Evolutionary conservation across 2,888 invertebrate species (phyloP), one percentile per base, ranked within the genome.

Genomic region (Syrphus vitripennis): DNA sequence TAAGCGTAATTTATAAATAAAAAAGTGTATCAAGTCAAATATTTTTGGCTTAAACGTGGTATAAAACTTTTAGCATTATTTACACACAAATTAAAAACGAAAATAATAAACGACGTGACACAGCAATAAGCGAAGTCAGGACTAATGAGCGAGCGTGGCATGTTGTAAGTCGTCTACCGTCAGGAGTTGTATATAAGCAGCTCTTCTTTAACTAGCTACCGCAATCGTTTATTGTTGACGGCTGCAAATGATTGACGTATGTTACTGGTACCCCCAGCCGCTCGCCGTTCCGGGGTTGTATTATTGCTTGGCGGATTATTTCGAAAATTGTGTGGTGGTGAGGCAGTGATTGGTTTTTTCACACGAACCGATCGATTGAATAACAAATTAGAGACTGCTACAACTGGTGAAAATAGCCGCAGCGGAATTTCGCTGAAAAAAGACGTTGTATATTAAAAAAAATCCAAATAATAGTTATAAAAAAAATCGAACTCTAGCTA

Each of bases 341-440:
- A 53, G 55, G 80, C 65, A 67, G 86, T 63, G 37, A 59, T 78
- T 69, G 71, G 78, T 37, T 75, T 78, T 42, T 77, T 77, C n/a
- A 83, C 86, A 21, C 83, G 79, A 10, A 84, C 69, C 53, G 90
- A 90, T 10, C 90, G 90, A 71, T 95, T 95, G 90, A 97, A 96
- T 91, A 97, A 93, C 1, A 95, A 93, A 93, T 97, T 97, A 2
- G 97, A 96, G 87, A 97, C 94, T 79, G 95, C 95, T 83, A 97
- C 96, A 57, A 97, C 97, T 0, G 96, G 96, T 16, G 97, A 96
- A 92, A 98, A 98, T 31, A 97, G 92, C 87, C 95, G 95, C 14
- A 97, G 92, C 0, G 96, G 96, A 89, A 94, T 95, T 88, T 96
- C 95, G 89, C 96, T 97, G 92, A 40, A 89, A 83, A 3, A 61